Evolutionary conservation across 2,888 invertebrate species (phyloP), one percentile per base, ranked within the genome.

Genomic region (Nemoura dubitans): DNA sequence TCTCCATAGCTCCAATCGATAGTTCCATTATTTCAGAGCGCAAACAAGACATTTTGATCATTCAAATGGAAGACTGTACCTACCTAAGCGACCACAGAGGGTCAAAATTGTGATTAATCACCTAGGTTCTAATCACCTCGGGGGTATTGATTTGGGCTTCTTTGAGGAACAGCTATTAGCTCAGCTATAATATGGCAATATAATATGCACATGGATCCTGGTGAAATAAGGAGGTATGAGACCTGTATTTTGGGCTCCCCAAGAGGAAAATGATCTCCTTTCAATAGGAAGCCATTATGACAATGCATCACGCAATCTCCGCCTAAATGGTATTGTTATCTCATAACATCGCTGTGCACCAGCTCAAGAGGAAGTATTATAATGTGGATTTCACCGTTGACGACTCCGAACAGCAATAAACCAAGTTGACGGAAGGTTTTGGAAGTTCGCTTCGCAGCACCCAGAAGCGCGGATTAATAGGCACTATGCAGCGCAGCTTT

Each of bases 381-480:
- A 42, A 42, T 83, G 25, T 42, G 36, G 26, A 42, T 83, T 83
- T 83, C 83, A 83, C 83, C 83, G 42, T 83, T 42, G 83, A 42
- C 14, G 42, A 83, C 76, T 30, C 59, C 10, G 43, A 84, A 84
- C 76, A 84, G 84, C 43, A 84, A 84, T 59, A 59, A 43, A 81
- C 81, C 36, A 78, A 78, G 21, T 26, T 78, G 78, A 78, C 28
- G 78, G 28, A 78, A 26, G 29, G 26, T 81, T 36, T 28, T 28
- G 81, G 29, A 81, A 81, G 81, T 81, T 81, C 81, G 81, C 81
- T 81, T 30, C 29, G n/a, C 2, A 30, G 81, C 78, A 29, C 81
- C 28, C 21, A 16, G 43, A 84, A 84, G 29, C 78, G 86, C 43
- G 86, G 86, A 86, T 86, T 86, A 86, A 86, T 86, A 86, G 27